These are phyloP conservation scores for Perithous albicinctus DNA, from an alignment of 2,888 invertebrate species.

Conservation along the genomic window DNA sequence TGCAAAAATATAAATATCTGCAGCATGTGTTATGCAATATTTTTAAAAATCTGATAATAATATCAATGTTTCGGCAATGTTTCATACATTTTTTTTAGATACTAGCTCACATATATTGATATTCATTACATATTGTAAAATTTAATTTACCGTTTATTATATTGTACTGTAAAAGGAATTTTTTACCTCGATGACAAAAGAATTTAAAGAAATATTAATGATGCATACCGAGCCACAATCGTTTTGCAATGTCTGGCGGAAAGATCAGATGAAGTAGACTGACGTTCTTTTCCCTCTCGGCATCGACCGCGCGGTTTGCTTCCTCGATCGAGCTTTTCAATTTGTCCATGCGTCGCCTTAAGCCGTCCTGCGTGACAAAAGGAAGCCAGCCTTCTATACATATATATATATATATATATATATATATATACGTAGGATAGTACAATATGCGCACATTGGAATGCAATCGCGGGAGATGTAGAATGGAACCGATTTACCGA, in stretches of 20 bases:
- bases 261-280: conserved; percentile 97
- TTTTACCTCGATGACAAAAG: too few relatives aligned
- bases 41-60: too few relatives aligned
- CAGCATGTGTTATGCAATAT: too few relatives aligned
- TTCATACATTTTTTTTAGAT: too few relatives aligned
- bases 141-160: too few relatives aligned
- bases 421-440: not conserved
- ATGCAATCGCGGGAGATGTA: conserved; percentile 24
- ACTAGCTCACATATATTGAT: too few relatives aligned
- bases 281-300: conserved; percentile 97
- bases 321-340: conserved; percentile 97
- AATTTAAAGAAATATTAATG: too few relatives aligned
- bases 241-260: conserved; percentile 96
- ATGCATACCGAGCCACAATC: conserved; percentile 94
- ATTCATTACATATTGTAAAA: too few relatives aligned
- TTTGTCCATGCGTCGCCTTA: conserved; percentile 96
- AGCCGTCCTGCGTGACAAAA: conserved; percentile 89
- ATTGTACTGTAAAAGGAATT: too few relatives aligned
- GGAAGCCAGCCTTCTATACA: conserved; percentile 9
- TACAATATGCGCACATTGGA: conserved; percentile 21
- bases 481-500: conserved; percentile 22
- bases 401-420: not conserved
- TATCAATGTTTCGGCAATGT: too few relatives aligned
- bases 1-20: not conserved
- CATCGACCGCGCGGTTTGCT: conserved; percentile 95